Percentiles rank a stretch among this genome's conserved stretches.
Conservation (phyloP, 2,888 invertebrate genomes). For the Pasiphila rectangulata region DNA sequence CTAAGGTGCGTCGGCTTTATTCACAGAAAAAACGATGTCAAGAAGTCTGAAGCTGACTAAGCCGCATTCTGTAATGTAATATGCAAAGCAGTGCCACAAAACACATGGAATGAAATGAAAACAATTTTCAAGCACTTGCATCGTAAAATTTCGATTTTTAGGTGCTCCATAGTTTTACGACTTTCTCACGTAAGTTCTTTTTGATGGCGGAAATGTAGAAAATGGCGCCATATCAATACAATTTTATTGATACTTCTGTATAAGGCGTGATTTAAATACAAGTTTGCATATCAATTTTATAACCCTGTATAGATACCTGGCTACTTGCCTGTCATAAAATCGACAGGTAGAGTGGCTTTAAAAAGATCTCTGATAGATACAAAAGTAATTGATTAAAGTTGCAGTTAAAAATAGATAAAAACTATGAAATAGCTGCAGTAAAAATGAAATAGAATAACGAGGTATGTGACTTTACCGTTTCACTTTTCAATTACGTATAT, state of each 20-base stretch:
- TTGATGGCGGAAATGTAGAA: conserved; percentile 23
- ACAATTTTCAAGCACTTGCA: neutral
- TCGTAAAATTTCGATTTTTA: neutral
- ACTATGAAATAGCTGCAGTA: neutral
- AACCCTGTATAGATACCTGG: conserved; percentile 4
- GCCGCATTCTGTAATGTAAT: too few species aligned
- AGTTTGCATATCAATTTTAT: conserved; percentile 23
- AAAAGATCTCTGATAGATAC: neutral
- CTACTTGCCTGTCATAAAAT: conserved; percentile 7
- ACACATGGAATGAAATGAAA: neutral
- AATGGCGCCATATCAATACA: conserved; percentile 19
- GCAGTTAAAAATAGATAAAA: conserved; percentile 5
- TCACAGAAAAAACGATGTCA: too few species aligned
- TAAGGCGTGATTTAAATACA: conserved; percentile 28
- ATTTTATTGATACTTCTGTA: conserved; percentile 26
- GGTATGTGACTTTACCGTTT: neutral
- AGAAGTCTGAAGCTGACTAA: too few species aligned
- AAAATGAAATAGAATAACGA: neutral
- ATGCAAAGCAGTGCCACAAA: neutral
- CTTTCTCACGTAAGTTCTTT: conserved; percentile 23
- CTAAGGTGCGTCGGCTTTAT: too few species aligned
- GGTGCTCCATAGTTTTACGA: conserved; percentile 10
- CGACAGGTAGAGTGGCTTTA: conserved; percentile 3
- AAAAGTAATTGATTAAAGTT: conserved; percentile 10
- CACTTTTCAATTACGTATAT: too few species aligned